A percentile compares a stretch with the other conserved stretches of the same genome.
Conservation (phyloP, 2,113 vertebrate species). For the Oxyura jamaicensis region DNA sequence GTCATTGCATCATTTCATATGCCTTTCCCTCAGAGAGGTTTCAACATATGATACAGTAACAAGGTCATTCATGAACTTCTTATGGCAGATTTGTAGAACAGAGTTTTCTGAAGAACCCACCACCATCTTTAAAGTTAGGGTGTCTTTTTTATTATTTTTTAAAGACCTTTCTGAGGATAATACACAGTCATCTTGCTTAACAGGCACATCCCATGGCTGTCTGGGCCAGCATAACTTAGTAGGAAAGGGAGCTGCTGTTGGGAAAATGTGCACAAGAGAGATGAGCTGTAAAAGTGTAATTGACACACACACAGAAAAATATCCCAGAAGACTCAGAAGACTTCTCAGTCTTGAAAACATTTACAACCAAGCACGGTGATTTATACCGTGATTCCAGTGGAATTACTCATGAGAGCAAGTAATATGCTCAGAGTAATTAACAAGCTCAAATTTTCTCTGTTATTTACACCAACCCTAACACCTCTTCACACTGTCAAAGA, state of each 20-base stretch:
- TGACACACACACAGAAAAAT: background rate
- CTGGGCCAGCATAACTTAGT: slow-evolving; percentile 9
- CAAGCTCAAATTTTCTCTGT: background rate
- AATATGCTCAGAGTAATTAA: slow-evolving; percentile 62
- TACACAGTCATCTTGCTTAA: background rate
- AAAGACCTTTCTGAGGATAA: background rate
- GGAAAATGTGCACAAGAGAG: background rate
- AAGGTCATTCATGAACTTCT: background rate
- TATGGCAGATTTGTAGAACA: background rate
- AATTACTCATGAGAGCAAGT: slow-evolving; percentile 57
- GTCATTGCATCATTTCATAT: background rate
- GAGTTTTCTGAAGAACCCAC: background rate
- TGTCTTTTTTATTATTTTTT: background rate
- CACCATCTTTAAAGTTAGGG: fast-evolving
- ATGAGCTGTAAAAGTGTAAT: slow-evolving; percentile 42
- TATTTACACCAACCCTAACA: background rate
- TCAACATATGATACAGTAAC: background rate
- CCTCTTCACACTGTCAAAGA: slow-evolving; percentile 36
- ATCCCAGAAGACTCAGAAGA: slow-evolving; percentile 34
- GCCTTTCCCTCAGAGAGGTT: background rate
- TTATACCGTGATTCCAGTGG: background rate
- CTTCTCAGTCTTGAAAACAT: slow-evolving; percentile 28
- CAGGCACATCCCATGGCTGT: background rate
- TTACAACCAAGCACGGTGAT: slow-evolving; percentile 8
- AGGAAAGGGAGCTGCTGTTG: slow-evolving; percentile 13